Evolutionary conservation across 2,888 invertebrate species (phyloP).

Genomic region (Strigamia crassipes): DNA sequence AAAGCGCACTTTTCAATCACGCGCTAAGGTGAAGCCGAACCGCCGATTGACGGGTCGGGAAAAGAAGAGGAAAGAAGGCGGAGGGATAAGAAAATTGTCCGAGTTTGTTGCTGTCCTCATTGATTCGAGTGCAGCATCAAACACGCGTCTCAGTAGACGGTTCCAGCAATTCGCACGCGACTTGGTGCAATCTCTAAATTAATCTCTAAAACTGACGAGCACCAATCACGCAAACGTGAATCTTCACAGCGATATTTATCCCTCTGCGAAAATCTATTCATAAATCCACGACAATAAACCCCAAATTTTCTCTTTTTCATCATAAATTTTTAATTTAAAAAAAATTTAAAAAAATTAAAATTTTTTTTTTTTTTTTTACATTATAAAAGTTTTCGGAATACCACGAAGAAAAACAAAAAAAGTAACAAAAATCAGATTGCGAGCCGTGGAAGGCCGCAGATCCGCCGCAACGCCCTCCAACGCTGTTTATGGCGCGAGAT

Average conservation of each 20-base stretch:
- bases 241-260: neutral
- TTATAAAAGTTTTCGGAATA: neutral
- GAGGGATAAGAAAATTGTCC: neutral
- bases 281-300: too few relatives aligned
- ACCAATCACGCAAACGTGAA: neutral
- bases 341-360: too few relatives aligned
- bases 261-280: too few relatives aligned
- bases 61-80: neutral
- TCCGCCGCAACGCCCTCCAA: neutral
- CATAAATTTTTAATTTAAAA: too few relatives aligned
- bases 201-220: slow-evolving; percentile 10
- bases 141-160: neutral
- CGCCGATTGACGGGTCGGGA: neutral
- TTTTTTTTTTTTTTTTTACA: too few relatives aligned
- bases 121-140: neutral
- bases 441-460: slow-evolving; percentile 4
- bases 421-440: neutral
- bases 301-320: too few relatives aligned
- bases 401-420: neutral
- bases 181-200: slow-evolving; percentile 7
- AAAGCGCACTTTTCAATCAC: neutral
- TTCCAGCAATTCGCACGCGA: neutral
- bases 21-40: neutral
- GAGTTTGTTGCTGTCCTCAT: neutral
- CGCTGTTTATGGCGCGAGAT: slow-evolving; percentile 9